Evolutionary conservation across 2,888 invertebrate genomes (phyloP).

Genomic region (Ophion obscuratus): DNA sequence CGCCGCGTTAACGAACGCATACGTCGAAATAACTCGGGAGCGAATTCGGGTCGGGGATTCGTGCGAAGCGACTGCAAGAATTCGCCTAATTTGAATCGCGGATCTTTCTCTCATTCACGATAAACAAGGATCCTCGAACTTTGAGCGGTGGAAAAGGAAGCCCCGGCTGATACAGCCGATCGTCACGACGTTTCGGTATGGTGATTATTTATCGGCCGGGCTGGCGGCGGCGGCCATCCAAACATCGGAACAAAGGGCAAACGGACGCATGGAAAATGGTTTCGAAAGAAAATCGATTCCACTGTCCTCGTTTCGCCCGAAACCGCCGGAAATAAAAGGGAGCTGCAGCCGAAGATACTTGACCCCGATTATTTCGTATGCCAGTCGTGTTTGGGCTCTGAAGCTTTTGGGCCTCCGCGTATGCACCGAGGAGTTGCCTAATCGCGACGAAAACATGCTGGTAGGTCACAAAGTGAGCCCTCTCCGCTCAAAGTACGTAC

Average conservation of each 20-base stretch:
- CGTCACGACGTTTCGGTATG: slow-evolving; percentile 6
- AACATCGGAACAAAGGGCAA: not conserved
- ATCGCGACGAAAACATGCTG: slow-evolving; percentile 53
- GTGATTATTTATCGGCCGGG: not conserved
- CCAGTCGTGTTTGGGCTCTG: not conserved
- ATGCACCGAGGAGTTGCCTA: slow-evolving; percentile 11
- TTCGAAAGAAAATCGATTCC: not conserved
- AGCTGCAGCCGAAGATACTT: not conserved
- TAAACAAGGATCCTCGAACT: slow-evolving; percentile 27
- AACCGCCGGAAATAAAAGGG: not conserved
- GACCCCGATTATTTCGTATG: not conserved
- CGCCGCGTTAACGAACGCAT: not conserved
- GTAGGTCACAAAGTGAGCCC: slow-evolving; percentile 53
- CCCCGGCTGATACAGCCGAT: not conserved
- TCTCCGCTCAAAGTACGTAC: slow-evolving; percentile 38
- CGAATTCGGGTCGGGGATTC: slow-evolving; percentile 27
- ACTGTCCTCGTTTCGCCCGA: not conserved
- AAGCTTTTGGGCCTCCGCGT: not conserved
- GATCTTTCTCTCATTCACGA: slow-evolving; percentile 5
- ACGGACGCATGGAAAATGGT: not conserved
- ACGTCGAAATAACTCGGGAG: not conserved
- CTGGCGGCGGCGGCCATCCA: not conserved
- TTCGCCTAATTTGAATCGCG: slow-evolving; percentile 23
- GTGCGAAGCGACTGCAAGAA: slow-evolving; percentile 47
- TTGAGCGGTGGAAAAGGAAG: slow-evolving; percentile 6